These are phyloP conservation scores for Euproctis similis DNA, from an alignment of 2,888 invertebrate species.

Conservation along the genomic window DNA sequence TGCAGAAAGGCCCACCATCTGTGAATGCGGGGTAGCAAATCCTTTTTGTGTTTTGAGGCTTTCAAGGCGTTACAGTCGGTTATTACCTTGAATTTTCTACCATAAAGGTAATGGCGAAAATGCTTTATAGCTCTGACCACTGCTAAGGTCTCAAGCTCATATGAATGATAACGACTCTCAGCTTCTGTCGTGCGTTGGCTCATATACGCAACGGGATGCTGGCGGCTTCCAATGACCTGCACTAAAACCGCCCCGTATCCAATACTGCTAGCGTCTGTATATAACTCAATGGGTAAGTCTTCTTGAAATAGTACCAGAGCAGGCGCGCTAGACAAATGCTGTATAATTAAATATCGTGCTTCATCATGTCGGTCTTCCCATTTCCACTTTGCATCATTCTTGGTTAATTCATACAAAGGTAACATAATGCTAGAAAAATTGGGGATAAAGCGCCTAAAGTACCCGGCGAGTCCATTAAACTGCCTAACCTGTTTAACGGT, in stretches of 20 bases:
- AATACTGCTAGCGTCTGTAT: slow-evolving; percentile 5
- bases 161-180: neutral
- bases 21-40: no score
- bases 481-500: slow-evolving; percentile 18
- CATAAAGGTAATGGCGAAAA: slow-evolving; percentile 7
- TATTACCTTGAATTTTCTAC: slow-evolving; percentile 6
- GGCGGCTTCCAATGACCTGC: neutral
- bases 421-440: slow-evolving; percentile 16
- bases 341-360: slow-evolving; percentile 1
- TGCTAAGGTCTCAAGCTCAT: neutral
- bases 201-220: neutral
- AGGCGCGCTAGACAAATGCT: neutral
- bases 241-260: neutral
- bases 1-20: no score
- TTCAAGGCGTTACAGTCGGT: slow-evolving; percentile 8
- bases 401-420: slow-evolving; percentile 17
- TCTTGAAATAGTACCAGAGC: slow-evolving; percentile 1
- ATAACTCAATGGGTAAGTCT: slow-evolving; percentile 6
- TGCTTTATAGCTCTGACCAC: neutral
- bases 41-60: no score
- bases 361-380: slow-evolving; percentile 13
- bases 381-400: neutral
- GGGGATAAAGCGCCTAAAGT: slow-evolving; percentile 16
- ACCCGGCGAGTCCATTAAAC: slow-evolving; percentile 13
- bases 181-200: neutral